phyloP scores from a whole-genome alignment of 2,888 invertebrate genomes.

The Malthinus flaveolus region DNA sequence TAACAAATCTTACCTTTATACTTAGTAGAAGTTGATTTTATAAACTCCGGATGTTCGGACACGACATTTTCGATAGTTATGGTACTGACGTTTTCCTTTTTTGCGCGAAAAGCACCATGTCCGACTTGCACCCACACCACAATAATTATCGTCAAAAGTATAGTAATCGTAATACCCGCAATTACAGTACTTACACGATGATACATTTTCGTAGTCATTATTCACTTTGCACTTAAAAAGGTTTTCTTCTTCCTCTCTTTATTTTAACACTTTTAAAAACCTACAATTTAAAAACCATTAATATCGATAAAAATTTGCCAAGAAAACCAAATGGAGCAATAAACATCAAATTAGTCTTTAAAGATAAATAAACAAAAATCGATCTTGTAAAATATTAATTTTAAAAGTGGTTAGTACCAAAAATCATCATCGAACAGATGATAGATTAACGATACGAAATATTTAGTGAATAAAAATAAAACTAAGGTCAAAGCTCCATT shows the following conservation, averaged over 20 bases:
- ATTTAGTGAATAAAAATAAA: conserved; percentile 20
- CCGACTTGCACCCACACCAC: conserved; percentile 50
- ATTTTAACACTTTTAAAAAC: neutral
- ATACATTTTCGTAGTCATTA: conserved; percentile 38
- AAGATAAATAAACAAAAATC: neutral
- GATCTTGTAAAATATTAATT: conserved; percentile 2
- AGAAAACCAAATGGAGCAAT: neutral
- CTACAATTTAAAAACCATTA: too few species aligned
- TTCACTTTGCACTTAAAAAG: conserved; percentile 2
- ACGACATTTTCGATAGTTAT: neutral
- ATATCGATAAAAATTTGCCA: neutral
- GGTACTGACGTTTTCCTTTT: neutral
- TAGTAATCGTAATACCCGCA: conserved; percentile 43
- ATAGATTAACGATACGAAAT: conserved; percentile 26
- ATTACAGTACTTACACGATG: conserved; percentile 38
- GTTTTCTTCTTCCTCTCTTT: neutral
- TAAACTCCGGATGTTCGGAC: neutral
- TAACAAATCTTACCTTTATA: neutral
- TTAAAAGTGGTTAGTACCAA: conserved; percentile 1
- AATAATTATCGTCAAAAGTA: conserved; percentile 44
- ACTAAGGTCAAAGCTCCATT: conserved; percentile 26
- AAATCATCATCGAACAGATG: conserved; percentile 15
- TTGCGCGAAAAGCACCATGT: conserved; percentile 40
- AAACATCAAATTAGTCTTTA: neutral
- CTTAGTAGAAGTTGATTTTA: neutral